Evolutionary conservation across 1,140 invertebrate species (phyloP), one percentile per base, ranked within the genome.

Genomic region (Nephila pilipes): DNA sequence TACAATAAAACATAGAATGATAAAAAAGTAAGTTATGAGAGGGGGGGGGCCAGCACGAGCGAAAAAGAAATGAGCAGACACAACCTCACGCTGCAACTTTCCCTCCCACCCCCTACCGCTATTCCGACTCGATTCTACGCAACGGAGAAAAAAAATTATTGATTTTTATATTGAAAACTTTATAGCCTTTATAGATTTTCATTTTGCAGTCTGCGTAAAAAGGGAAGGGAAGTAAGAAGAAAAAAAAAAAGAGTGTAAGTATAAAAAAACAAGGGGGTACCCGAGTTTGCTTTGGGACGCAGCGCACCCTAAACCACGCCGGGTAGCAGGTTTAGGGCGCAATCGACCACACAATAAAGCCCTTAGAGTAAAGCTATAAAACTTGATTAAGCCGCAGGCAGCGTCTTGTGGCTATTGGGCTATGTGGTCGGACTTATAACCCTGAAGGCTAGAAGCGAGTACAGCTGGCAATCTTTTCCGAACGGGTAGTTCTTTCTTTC

Each of bases 81-180:
- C 46, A 46, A 46, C 46, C 46, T 46, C 46, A 46, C 46, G 46
- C 46, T 46, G 46, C 46, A 46, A 46, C 46, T 46, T 46, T 46
- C 46, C 46, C 6, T 46, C 46, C 46, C 4, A 65, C 57, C 54
- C 29, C 32, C 57, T 10, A 4, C 63, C 63, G 14, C 91, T 58
- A 58, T 25, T 75, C 16, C 65, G 65, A 75, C 65, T 75, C 65
- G 29, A 75, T 25, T 36, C 8, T 18, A 58, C 29, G 18, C 38
- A 29, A 14, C 38, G 20, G 12, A 18, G 18, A 20, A 55, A n/a
- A 89, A 89, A 93, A 93, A 88, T 63, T 93, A 93, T 93, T 93
- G 92, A 93, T 93, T 93, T 93, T 93, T 93, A 93, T 93, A 93
- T 93, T 93, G 92, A 93, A 93, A 93, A 93, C 92, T 93, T 93